Evolutionary conservation across 2,888 invertebrate genomes (phyloP).

Genomic region (Trypoxylon attenuatum): DNA sequence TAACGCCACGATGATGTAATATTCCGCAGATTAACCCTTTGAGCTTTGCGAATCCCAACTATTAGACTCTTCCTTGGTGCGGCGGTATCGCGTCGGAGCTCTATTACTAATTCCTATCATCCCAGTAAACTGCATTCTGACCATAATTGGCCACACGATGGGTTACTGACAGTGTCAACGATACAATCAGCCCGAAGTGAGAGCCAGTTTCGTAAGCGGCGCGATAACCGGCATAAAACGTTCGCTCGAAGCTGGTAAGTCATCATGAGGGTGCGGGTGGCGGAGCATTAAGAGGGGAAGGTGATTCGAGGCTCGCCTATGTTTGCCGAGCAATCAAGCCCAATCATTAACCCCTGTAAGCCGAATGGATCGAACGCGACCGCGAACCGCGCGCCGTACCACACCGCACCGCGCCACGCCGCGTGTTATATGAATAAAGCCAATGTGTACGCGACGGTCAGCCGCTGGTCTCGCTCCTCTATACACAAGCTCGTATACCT

Average conservation of each 20-base stretch:
- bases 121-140: not conserved
- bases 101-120: constrained; percentile 3
- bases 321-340: constrained; percentile 74
- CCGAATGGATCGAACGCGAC: constrained; percentile 53
- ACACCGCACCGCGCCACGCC: too few relatives aligned
- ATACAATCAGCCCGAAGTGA: constrained; percentile 17
- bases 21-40: constrained; percentile 35
- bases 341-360: constrained; percentile 72
- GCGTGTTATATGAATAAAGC: constrained; percentile 53
- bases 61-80: too few relatives aligned
- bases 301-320: constrained; percentile 69
- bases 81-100: constrained; percentile 10
- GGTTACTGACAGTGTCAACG: not conserved
- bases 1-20: constrained; percentile 42
- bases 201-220: constrained; percentile 22
- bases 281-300: constrained; percentile 37
- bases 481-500: constrained; percentile 9
- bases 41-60: constrained; percentile 24
- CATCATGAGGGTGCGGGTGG: constrained; percentile 34
- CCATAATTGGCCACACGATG: not conserved
- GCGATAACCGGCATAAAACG: constrained; percentile 37
- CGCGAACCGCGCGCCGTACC: too few relatives aligned
- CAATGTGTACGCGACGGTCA: constrained; percentile 26
- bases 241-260: constrained; percentile 36
- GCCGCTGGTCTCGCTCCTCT: constrained; percentile 8